Conservation (phyloP, 2,113 vertebrate species). For the Micronycteris hirsuta region DNA sequence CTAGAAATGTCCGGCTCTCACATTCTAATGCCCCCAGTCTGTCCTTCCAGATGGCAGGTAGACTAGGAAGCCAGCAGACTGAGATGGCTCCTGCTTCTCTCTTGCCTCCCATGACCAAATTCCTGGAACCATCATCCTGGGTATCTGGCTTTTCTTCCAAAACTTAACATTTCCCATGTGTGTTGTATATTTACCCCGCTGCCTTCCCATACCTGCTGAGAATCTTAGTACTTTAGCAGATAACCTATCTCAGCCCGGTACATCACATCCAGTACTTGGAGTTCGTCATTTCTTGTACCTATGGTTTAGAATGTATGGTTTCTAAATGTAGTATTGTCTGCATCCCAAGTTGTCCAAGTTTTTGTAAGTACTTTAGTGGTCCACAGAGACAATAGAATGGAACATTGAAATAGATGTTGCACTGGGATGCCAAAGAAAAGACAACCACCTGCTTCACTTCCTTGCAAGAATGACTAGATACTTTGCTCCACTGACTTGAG, state of each 20-base stretch:
- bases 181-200: not conserved
- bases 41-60: not conserved
- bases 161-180: not conserved
- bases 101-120: not conserved
- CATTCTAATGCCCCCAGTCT: not conserved
- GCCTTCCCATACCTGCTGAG: not conserved
- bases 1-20: not conserved
- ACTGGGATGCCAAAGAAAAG: not conserved
- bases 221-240: not conserved
- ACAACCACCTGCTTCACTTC: not conserved
- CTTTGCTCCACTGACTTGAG: not conserved
- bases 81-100: not conserved
- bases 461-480: conserved; percentile 3
- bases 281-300: not conserved
- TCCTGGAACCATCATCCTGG: not conserved
- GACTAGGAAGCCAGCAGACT: not conserved
- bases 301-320: not conserved
- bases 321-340: not conserved
- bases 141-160: not conserved
- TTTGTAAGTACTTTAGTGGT: not conserved
- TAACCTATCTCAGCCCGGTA: not conserved
- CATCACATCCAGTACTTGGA: not conserved
- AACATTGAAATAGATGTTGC: not conserved
- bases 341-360: not conserved
- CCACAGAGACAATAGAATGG: not conserved